Evolutionary conservation across 2,113 vertebrate genomes (phyloP).

Genomic region (Sebastes fasciatus): DNA sequence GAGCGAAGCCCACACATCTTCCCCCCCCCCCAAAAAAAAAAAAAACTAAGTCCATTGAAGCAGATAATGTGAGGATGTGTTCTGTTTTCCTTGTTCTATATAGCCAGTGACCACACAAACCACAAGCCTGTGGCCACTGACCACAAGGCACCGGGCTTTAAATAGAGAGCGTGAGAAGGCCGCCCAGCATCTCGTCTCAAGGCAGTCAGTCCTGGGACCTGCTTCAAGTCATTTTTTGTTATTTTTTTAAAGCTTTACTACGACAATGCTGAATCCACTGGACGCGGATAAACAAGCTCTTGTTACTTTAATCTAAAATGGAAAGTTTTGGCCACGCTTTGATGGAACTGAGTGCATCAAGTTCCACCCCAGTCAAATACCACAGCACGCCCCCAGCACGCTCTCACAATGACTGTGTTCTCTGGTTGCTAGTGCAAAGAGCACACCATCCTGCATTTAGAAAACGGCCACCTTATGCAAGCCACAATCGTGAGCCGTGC

Average conservation of each 20-base stretch:
- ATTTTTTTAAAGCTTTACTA: constrained; percentile 19
- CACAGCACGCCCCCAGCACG: constrained; percentile 66
- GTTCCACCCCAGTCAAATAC: constrained; percentile 62
- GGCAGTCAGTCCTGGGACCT: constrained; percentile 46
- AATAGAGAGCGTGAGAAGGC: constrained; percentile 81
- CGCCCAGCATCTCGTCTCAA: constrained; percentile 63
- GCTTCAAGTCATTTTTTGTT: constrained; percentile 10
- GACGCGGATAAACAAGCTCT: constrained; percentile 50
- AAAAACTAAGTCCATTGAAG: background rate
- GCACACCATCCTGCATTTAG: constrained; percentile 53
- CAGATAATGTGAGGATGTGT: constrained; percentile 39
- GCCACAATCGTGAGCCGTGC: constrained; percentile 45
- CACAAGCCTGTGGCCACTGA: constrained; percentile 64
- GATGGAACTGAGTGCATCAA: constrained; percentile 56
- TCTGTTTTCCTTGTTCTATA: constrained; percentile 61
- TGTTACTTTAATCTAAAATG: constrained; percentile 66
- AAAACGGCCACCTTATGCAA: constrained; percentile 52
- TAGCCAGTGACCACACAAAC: constrained; percentile 52
- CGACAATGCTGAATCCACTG: constrained; percentile 28
- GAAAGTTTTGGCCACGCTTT: constrained; percentile 67
- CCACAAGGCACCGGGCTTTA: constrained; percentile 70
- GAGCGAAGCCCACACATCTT: constrained; percentile 24
- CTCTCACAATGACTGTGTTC: constrained; percentile 79
- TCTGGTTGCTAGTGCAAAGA: constrained; percentile 38
- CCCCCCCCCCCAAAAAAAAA: background rate